These are phyloP conservation scores for Silurus lanzhouensis DNA, from an alignment of 2,797 vertebrate species.

Conservation along the genomic window DNA sequence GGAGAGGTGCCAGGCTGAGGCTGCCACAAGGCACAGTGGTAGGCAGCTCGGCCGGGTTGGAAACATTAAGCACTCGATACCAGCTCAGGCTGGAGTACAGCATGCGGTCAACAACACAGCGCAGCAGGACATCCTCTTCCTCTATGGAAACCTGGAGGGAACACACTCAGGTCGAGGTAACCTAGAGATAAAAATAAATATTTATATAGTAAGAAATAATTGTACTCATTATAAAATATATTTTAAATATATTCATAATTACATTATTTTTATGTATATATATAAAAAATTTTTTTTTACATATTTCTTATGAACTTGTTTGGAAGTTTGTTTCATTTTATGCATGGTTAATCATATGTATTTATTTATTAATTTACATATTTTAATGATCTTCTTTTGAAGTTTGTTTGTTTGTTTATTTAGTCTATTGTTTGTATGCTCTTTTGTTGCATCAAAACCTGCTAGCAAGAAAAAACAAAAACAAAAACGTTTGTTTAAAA, in stretches of 20 bases:
- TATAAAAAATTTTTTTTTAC: background rate
- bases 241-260: background rate
- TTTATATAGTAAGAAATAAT: background rate
- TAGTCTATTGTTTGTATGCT: too few relatives aligned
- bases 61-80: conserved; percentile 79
- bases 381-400: too few relatives aligned
- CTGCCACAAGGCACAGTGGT: conserved; percentile 81
- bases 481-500: background rate
- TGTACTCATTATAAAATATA: background rate
- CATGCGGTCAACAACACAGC: conserved; percentile 83
- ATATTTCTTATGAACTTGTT: background rate
- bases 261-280: background rate
- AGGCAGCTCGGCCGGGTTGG: conserved; percentile 62
- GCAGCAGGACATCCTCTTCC: conserved; percentile 82
- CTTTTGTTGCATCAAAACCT: too few relatives aligned
- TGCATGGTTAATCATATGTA: too few relatives aligned
- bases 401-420: too few relatives aligned
- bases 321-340: background rate
- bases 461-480: background rate
- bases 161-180: conserved; percentile 84
- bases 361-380: background rate
- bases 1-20: conserved; percentile 69
- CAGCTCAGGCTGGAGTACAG: conserved; percentile 85
- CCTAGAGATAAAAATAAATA: conserved; percentile 65
- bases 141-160: conserved; percentile 77